These are phyloP conservation scores for Colostygia pectinataria DNA, from an alignment of 2,888 invertebrate genomes.

Conservation along the genomic window DNA sequence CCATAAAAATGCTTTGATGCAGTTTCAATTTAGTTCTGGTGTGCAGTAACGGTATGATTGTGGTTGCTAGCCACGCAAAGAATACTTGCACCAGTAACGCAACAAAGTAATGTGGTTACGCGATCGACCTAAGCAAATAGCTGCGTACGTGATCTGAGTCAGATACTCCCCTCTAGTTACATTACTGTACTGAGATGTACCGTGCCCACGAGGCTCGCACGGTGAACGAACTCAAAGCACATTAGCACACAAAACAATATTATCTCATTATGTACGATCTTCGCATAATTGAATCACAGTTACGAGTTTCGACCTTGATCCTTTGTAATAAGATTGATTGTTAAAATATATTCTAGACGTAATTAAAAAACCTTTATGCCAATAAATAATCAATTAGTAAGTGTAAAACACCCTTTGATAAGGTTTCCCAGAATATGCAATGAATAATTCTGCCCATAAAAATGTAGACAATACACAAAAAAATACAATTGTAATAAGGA, in stretches of 20 bases:
- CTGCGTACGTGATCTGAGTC: constrained; percentile 17
- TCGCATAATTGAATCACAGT: not conserved
- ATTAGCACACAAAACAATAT: constrained; percentile 17
- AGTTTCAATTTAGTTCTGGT: too few relatives aligned
- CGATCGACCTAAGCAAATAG: not conserved
- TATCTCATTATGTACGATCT: constrained; percentile 11
- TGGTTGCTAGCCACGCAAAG: too few relatives aligned
- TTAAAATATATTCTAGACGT: not conserved
- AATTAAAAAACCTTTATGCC: not conserved
- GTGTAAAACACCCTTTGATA: too few relatives aligned
- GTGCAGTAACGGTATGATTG: too few relatives aligned
- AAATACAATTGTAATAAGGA: too few relatives aligned
- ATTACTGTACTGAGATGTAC: constrained; percentile 3
- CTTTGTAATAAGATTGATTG: not conserved
- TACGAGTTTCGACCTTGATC: constrained; percentile 7
- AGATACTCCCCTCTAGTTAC: constrained; percentile 1
- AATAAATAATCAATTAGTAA: too few relatives aligned
- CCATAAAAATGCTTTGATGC: too few relatives aligned
- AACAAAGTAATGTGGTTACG: too few relatives aligned
- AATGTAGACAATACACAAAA: too few relatives aligned
- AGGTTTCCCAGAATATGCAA: too few relatives aligned
- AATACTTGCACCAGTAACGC: too few relatives aligned
- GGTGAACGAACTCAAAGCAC: constrained; percentile 22
- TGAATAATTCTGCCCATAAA: too few relatives aligned
- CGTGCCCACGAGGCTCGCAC: not conserved